These are phyloP conservation scores for Tetheella fluctuosa DNA, from an alignment of 2,888 invertebrate species.

Conservation along the genomic window DNA sequence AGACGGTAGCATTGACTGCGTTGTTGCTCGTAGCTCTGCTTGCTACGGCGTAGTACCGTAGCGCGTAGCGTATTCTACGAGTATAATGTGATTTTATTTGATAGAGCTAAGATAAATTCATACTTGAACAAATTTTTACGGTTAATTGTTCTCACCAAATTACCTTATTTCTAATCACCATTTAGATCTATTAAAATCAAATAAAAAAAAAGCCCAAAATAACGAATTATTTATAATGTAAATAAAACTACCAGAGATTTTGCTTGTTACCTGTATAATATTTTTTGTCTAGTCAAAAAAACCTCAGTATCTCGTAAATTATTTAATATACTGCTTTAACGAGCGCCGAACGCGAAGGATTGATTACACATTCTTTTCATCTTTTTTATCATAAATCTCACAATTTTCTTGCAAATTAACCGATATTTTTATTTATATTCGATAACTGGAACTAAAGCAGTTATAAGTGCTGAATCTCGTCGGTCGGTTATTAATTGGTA, in stretches of 20 bases:
- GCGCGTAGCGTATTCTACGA: slow-evolving; percentile 30
- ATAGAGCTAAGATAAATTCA: not conserved
- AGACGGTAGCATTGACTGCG: slow-evolving; percentile 19
- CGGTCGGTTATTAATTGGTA: slow-evolving; percentile 1
- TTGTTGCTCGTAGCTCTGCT: slow-evolving; percentile 17
- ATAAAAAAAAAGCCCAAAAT: too few relatives aligned
- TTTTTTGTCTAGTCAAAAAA: too few relatives aligned
- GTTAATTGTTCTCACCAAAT: too few relatives aligned
- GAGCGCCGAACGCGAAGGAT: too few relatives aligned
- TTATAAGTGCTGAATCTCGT: not conserved
- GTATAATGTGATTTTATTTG: slow-evolving; percentile 13
- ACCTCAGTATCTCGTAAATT: too few relatives aligned
- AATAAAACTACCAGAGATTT: too few relatives aligned
- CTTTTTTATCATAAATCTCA: not conserved
- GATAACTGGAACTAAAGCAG: not conserved
- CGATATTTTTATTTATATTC: not conserved
- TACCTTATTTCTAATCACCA: too few relatives aligned
- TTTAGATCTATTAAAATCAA: too few relatives aligned
- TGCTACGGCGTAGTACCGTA: slow-evolving; percentile 34
- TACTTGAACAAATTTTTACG: too few relatives aligned
- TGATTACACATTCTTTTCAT: not conserved
- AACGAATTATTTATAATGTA: too few relatives aligned
- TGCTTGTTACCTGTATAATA: too few relatives aligned
- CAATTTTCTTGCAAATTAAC: not conserved
- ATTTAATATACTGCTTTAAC: too few relatives aligned